Base-by-base conservation (phyloP, 2,797 vertebrate genomes). In the Sciaenops ocellatus region DNA sequence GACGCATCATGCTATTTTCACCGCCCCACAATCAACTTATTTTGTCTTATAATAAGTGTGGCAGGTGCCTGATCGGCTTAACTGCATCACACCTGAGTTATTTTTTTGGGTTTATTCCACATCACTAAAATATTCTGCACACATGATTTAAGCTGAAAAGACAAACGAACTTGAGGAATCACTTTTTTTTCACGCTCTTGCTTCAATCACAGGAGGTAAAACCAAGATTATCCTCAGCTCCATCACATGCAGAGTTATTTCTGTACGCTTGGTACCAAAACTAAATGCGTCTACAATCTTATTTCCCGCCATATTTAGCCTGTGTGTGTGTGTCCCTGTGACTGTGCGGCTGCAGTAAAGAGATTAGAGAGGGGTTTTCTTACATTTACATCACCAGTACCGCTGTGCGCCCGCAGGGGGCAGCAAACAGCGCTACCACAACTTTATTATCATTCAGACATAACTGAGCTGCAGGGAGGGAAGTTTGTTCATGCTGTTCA, bases 301-400 rank as follows among this genome's bases (percentile, higher is more conserved):
- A 77, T 85, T 87, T 83, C 77, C 73, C 50, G 64, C 67, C 82
- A 73, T 72, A 55, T 83, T 85, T 84, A 84, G 73, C 46, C 46
- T 1, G 30, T 50, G 48, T 34, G 54, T 60, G 28, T 62, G 44
- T 64, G 60, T 30, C 30, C 30, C 30, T 34, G 61, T 6, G 54
- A 48, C 75, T 64, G 38, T 54, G 66, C 52, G n/a, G 61, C 82
- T 89, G 90, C 87, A 87, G 81, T 63, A 80, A 70, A 17, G 50
- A 83, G 90, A 93, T 92, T 91, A 92, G 51, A 92, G 54, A 72
- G 64, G 57, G 75, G 20, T 9, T 64, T 83, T 83, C 75, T 72
- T 47, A 26, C 69, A 50, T 64, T 20, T 38, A 47, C 69, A 64
- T 46, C 42, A 30, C 1, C 67, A 80, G 70, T 90, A 66, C 76